These are phyloP conservation scores for Psilanteris sp. DNA, from an alignment of 1,140 invertebrate genomes.

Conservation along the genomic window DNA sequence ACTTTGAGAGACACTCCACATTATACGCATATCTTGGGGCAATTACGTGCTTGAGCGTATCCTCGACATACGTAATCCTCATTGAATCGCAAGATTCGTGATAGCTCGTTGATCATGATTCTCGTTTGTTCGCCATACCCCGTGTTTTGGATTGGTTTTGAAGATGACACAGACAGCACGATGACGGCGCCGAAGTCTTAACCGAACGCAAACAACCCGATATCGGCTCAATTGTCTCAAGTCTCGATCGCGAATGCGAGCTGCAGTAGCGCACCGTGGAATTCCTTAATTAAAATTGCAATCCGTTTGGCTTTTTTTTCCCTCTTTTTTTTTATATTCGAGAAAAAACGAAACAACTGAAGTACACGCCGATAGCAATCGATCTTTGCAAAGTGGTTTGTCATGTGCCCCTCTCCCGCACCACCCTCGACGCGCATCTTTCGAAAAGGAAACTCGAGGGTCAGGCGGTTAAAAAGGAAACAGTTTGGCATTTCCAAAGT, in stretches of 20 bases:
- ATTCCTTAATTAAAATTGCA: slow-evolving; percentile 10
- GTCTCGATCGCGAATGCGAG: neutral
- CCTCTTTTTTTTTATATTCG: no score
- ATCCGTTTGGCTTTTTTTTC: slow-evolving; percentile 6
- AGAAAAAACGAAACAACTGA: slow-evolving; percentile 10
- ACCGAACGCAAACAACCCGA: no score
- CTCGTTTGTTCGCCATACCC: neutral
- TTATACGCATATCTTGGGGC: slow-evolving; percentile 11
- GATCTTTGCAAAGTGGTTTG: slow-evolving; percentile 46
- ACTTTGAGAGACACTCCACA: slow-evolving; percentile 21
- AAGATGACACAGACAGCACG: slow-evolving; percentile 1
- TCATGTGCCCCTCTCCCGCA: slow-evolving; percentile 11
- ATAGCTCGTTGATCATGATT: no score
- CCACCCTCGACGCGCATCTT: neutral
- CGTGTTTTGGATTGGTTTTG: slow-evolving; percentile 3
- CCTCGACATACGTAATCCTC: slow-evolving; percentile 12
- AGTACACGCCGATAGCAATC: slow-evolving; percentile 31
- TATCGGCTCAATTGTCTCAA: slow-evolving; percentile 4
- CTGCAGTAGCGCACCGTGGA: neutral
- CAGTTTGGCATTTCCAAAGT: neutral
- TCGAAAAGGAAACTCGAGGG: slow-evolving; percentile 15
- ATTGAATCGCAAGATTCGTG: slow-evolving; percentile 2
- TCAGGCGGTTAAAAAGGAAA: neutral
- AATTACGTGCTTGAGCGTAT: slow-evolving; percentile 18
- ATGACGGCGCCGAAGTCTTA: no score